These are phyloP conservation scores for Augiades crinisus DNA, from an alignment of 2,888 invertebrate genomes.

Conservation along the genomic window DNA sequence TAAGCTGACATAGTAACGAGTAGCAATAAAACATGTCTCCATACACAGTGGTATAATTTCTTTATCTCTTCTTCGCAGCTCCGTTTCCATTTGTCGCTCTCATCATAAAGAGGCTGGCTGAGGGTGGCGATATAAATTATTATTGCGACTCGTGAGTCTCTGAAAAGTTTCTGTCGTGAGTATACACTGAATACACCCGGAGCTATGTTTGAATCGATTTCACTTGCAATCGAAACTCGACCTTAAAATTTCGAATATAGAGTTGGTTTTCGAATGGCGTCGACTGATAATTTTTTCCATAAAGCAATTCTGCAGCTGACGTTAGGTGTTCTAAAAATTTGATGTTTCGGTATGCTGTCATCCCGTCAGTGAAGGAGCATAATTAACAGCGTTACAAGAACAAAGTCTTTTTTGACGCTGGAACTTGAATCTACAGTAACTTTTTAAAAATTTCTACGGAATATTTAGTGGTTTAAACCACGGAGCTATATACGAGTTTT, in stretches of 20 bases:
- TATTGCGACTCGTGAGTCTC: constrained; percentile 47
- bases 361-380: constrained; percentile 9
- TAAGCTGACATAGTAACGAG: constrained; percentile 34
- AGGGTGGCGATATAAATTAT: constrained; percentile 57
- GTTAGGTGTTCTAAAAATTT: constrained; percentile 24
- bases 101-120: constrained; percentile 51
- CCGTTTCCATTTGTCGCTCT: constrained; percentile 61
- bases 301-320: constrained; percentile 24
- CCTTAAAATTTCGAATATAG: neutral
- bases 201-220: constrained; percentile 16
- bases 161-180: constrained; percentile 31
- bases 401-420: constrained; percentile 14
- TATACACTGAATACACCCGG: constrained; percentile 22
- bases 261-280: neutral
- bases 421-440: neutral
- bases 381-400: constrained; percentile 19
- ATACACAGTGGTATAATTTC: constrained; percentile 61
- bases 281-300: constrained; percentile 12
- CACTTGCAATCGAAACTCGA: neutral
- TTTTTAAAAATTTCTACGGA: constrained; percentile 16
- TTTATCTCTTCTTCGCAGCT: constrained; percentile 66
- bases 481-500: neutral
- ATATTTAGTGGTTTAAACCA: constrained; percentile 1
- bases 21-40: constrained; percentile 47
- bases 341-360: constrained; percentile 21